These are phyloP conservation scores for Metellina segmentata DNA, from an alignment of 2,888 invertebrate genomes.

Conservation along the genomic window DNA sequence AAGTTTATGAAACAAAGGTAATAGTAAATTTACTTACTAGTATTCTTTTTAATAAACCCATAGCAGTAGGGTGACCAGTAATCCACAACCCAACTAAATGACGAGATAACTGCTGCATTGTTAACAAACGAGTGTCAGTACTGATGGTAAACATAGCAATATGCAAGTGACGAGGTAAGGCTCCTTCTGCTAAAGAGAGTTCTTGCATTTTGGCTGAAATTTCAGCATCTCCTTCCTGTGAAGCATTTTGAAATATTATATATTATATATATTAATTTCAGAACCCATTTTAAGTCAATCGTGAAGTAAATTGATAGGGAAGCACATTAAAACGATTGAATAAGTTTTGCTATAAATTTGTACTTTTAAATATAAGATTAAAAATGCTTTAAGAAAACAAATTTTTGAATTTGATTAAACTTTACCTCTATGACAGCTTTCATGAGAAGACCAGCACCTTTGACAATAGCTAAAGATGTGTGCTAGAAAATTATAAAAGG, in stretches of 20 bases:
- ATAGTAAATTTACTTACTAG: slow-evolving; percentile 85
- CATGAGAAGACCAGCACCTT: slow-evolving; percentile 98
- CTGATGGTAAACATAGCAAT: slow-evolving; percentile 92
- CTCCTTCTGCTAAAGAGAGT: slow-evolving; percentile 96
- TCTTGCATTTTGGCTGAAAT: slow-evolving; percentile 97
- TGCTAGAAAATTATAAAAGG: slow-evolving; percentile 84
- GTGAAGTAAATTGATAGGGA: slow-evolving; percentile 8
- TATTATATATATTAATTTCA: background rate
- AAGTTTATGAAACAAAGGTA: background rate
- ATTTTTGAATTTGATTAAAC: background rate
- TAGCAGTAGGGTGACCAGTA: slow-evolving; percentile 94
- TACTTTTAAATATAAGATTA: background rate
- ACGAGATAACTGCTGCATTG: slow-evolving; percentile 90
- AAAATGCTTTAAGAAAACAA: too few species aligned
- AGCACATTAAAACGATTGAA: background rate
- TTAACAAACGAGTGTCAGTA: slow-evolving; percentile 88
- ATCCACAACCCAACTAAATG: slow-evolving; percentile 98
- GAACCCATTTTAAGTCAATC: background rate
- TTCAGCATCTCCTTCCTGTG: slow-evolving; percentile 91
- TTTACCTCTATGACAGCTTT: slow-evolving; percentile 93
- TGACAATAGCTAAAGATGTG: slow-evolving; percentile 98
- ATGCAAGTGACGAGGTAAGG: slow-evolving; percentile 94
- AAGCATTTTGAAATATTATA: slow-evolving; percentile 14
- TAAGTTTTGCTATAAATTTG: background rate
- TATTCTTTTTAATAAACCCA: slow-evolving; percentile 91